Conservation (phyloP, 2,797 vertebrate species). For the Poecilia velifera region DNA sequence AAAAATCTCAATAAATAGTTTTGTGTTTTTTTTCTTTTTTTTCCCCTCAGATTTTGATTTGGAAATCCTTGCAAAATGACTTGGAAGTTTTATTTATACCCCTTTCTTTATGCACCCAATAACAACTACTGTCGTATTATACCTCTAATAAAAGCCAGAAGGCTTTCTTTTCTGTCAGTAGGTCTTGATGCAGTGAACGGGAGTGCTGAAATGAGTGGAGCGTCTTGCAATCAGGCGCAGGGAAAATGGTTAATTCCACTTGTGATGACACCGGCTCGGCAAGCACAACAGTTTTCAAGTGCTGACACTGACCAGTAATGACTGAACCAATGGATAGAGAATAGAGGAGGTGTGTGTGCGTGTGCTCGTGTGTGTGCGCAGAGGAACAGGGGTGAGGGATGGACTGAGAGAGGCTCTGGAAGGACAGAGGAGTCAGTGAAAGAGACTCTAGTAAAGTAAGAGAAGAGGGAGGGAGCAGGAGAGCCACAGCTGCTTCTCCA, state of each 20-base stretch:
- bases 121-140: slow-evolving; percentile 68
- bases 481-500: slow-evolving; percentile 86
- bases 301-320: slow-evolving; percentile 90
- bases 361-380: slow-evolving; percentile 11
- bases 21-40: too few relatives aligned
- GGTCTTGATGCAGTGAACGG: slow-evolving; percentile 76
- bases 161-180: slow-evolving; percentile 62
- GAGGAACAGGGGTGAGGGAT: slow-evolving; percentile 4
- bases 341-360: slow-evolving; percentile 61
- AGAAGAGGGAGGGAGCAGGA: slow-evolving; percentile 63
- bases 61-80: background rate
- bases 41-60: background rate
- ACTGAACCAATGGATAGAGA: slow-evolving; percentile 88
- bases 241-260: slow-evolving; percentile 87
- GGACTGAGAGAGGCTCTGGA: slow-evolving; percentile 48
- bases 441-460: slow-evolving; percentile 75
- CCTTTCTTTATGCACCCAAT: slow-evolving; percentile 13
- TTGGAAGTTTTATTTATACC: background rate
- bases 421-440: slow-evolving; percentile 71
- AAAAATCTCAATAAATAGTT: background rate
- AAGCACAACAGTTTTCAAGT: slow-evolving; percentile 89
- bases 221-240: slow-evolving; percentile 77
- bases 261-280: slow-evolving; percentile 86
- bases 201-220: slow-evolving; percentile 70
- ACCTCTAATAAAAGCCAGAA: slow-evolving; percentile 66